phyloP scores from a whole-genome alignment of 2,888 invertebrate species.

The Aphodius granarius region DNA sequence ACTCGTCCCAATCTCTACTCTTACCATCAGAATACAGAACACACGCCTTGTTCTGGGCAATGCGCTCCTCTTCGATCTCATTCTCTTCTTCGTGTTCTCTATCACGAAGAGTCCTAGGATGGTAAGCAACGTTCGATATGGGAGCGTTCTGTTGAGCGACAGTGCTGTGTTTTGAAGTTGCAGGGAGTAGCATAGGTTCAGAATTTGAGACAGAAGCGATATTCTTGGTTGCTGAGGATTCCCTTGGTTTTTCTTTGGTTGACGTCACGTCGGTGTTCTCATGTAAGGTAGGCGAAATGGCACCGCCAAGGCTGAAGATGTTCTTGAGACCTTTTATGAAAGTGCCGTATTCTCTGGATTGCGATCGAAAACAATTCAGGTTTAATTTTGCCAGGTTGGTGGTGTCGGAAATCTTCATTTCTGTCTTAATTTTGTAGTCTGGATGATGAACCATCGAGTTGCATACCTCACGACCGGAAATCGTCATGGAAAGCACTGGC shows the following conservation, averaged over 20 bases:
- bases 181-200: background rate
- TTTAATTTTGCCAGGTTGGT: background rate
- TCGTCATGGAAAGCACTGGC: background rate
- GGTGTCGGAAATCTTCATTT: background rate
- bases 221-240: background rate
- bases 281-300: background rate
- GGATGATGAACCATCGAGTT: background rate
- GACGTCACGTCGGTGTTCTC: background rate
- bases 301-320: background rate
- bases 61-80: background rate
- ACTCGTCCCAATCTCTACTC: background rate
- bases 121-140: background rate
- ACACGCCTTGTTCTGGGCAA: background rate
- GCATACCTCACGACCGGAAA: background rate
- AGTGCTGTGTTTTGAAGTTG: background rate
- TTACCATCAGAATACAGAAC: background rate
- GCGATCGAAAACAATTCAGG: background rate
- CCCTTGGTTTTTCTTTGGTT: background rate
- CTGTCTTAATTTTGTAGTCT: background rate
- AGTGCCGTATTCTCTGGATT: background rate
- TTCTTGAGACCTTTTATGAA: background rate
- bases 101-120: background rate
- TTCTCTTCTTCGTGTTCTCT: background rate
- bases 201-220: background rate
- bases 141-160: background rate